phyloP scores from a whole-genome alignment of 2,797 vertebrate genomes.

The Clarias platycephalus region DNA sequence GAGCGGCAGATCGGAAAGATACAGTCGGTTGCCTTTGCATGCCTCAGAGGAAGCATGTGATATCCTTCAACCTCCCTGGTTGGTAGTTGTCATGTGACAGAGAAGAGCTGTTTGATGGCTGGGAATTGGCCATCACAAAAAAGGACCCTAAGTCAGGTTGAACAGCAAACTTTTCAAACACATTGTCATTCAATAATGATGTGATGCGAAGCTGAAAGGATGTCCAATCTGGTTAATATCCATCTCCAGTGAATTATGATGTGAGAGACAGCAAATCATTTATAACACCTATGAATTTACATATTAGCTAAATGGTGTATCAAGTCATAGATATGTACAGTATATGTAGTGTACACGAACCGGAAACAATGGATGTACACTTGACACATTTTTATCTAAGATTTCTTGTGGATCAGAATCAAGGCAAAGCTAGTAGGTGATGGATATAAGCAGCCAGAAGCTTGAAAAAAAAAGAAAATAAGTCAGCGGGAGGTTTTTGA shows the following conservation, averaged over 20 bases:
- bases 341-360: background rate
- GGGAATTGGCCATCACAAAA: no score
- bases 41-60: no score
- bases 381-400: background rate
- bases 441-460: background rate
- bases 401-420: background rate
- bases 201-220: constrained; percentile 7
- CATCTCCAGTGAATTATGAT: constrained; percentile 1
- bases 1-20: no score
- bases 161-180: background rate
- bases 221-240: constrained; percentile 13
- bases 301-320: constrained; percentile 14
- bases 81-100: no score
- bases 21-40: no score
- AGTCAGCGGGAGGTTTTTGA: background rate
- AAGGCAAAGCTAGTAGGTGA: background rate
- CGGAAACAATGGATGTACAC: background rate
- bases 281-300: constrained; percentile 12
- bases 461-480: background rate
- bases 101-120: no score
- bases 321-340: background rate
- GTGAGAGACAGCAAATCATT: constrained; percentile 24
- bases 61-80: no score
- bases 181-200: background rate
- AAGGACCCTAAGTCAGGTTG: constrained; percentile 3